phyloP scores from a whole-genome alignment of 2,888 invertebrate genomes.

The Xestobium rufovillosum region DNA sequence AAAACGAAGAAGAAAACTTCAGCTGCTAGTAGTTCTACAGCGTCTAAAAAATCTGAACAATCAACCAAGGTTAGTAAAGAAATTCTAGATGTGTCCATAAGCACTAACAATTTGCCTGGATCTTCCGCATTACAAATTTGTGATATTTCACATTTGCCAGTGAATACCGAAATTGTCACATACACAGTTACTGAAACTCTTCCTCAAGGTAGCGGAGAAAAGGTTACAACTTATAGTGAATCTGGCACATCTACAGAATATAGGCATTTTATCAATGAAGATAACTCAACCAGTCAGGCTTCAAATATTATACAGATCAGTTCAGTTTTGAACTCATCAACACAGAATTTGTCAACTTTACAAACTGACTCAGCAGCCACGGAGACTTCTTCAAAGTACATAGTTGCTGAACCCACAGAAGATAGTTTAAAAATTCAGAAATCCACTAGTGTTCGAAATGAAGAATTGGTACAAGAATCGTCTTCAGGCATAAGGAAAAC shows the following conservation, averaged over 20 bases:
- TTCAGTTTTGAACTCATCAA: conserved; percentile 37
- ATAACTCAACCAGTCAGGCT: conserved; percentile 27
- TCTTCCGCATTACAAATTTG: conserved; percentile 39
- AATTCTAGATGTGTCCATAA: conserved; percentile 20
- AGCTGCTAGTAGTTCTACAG: conserved; percentile 21
- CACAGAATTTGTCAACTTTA: conserved; percentile 32
- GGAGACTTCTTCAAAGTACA: conserved; percentile 38
- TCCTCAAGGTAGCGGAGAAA: conserved; percentile 39
- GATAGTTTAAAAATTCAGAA: conserved; percentile 36
- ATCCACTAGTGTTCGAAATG: conserved; percentile 46
- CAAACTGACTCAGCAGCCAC: conserved; percentile 14
- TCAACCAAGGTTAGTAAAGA: conserved; percentile 15
- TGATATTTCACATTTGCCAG: conserved; percentile 40
- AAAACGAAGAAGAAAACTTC: conserved; percentile 32
- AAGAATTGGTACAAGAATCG: conserved; percentile 43
- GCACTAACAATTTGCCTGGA: conserved; percentile 31
- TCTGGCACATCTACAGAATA: conserved; percentile 39
- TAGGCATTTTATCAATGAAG: conserved; percentile 36
- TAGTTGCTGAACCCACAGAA: conserved; percentile 41
- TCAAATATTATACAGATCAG: conserved; percentile 38
- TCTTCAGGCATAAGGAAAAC: conserved; percentile 19
- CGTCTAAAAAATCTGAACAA: conserved; percentile 2
- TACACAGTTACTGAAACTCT: conserved; percentile 40
- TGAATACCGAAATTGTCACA: conserved; percentile 33
- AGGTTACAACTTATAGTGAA: conserved; percentile 39